Evolutionary conservation across 2,797 vertebrate species (phyloP).

Genomic region (Cirrhinus mrigala): DNA sequence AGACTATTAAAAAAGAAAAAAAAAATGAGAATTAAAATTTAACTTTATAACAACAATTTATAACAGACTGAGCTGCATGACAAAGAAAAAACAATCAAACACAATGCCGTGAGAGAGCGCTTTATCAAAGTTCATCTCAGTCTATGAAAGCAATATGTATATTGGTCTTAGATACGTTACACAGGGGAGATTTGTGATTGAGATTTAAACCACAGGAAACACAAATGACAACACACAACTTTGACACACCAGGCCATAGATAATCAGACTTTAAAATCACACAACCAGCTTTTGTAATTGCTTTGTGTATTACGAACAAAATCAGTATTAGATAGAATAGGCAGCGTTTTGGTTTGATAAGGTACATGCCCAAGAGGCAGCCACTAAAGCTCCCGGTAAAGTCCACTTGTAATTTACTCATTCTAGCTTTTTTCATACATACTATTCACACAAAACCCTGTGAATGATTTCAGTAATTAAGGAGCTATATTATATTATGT

Average conservation of each 20-base stretch:
- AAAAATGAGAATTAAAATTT: too few relatives aligned
- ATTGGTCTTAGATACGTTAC: conserved; percentile 32
- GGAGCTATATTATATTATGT: neutral
- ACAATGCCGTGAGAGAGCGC: conserved; percentile 6
- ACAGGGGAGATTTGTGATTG: conserved; percentile 16
- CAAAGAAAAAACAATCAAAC: conserved; percentile 35
- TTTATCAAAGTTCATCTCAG: conserved; percentile 39
- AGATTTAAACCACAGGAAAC: conserved; percentile 31
- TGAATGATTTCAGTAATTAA: neutral
- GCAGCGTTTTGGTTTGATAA: conserved; percentile 36
- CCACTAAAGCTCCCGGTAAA: conserved; percentile 17
- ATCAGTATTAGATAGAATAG: conserved; percentile 60
- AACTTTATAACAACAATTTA: too few relatives aligned
- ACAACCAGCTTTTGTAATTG: conserved; percentile 39
- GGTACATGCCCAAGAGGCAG: conserved; percentile 20
- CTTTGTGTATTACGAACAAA: conserved; percentile 58
- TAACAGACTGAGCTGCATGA: neutral
- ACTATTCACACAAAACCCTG: conserved; percentile 7
- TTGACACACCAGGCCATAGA: neutral
- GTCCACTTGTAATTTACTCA: conserved; percentile 26
- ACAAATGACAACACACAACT: conserved; percentile 11
- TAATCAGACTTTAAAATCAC: conserved; percentile 28
- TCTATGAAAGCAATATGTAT: conserved; percentile 41
- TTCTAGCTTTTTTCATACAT: neutral
- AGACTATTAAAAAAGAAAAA: neutral